Conservation (phyloP, 1,140 invertebrate genomes). For the Drosophila erecta region DNA sequence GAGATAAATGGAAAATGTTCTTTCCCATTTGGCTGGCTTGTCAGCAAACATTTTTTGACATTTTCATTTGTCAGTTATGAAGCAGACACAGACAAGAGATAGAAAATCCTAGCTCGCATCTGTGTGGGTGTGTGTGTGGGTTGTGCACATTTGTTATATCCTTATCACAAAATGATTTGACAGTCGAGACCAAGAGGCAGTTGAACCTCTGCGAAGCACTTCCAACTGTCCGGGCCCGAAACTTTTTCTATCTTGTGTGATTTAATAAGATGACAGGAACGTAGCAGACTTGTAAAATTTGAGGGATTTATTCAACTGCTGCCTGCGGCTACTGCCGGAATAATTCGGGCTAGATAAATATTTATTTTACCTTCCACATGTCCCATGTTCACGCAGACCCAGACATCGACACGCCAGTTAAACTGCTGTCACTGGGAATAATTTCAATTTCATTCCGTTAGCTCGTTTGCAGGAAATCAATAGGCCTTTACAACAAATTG, state of each 20-base stretch:
- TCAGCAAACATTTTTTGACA: conserved; percentile 73
- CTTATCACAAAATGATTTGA: conserved; percentile 80
- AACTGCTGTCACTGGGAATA: conserved; percentile 70
- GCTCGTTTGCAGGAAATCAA: conserved; percentile 40
- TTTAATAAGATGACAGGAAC: conserved; percentile 55
- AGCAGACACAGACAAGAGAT: conserved; percentile 35
- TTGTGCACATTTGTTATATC: conserved; percentile 56
- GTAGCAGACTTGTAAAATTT: conserved; percentile 34
- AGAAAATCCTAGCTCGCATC: conserved; percentile 40
- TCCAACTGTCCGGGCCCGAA: conserved; percentile 2
- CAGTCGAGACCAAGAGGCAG: conserved; percentile 69
- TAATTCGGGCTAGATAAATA: conserved; percentile 62
- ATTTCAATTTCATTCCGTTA: conserved; percentile 68
- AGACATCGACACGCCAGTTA: conserved; percentile 60
- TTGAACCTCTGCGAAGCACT: conserved; percentile 50
- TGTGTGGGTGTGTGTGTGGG: conserved; percentile 17
- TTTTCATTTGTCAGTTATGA: conserved; percentile 83
- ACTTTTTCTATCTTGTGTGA: conserved; percentile 41
- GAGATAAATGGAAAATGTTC: conserved; percentile 53
- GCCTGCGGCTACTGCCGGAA: conserved; percentile 13
- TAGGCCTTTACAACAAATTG: conserved; percentile 61
- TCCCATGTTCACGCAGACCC: conserved; percentile 13
- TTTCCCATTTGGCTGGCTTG: conserved; percentile 64
- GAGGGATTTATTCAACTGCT: conserved; percentile 59
- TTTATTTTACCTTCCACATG: conserved; percentile 65